Evolutionary conservation across 2,888 invertebrate species (phyloP).

Genomic region (Drosophila vallismaia): DNA sequence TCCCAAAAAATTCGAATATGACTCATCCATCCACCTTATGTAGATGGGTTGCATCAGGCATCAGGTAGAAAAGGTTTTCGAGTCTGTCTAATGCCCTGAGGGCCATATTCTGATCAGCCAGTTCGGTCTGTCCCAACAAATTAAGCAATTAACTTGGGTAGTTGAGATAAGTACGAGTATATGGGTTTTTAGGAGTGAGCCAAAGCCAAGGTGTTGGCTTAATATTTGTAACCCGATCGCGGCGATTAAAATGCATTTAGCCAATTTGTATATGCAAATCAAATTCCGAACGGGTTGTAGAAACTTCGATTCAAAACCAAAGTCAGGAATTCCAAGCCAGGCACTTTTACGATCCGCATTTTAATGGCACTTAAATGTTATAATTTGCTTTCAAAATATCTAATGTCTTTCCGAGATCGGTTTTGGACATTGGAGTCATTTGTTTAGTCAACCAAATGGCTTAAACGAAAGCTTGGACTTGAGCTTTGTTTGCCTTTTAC

Average conservation of each 20-base stretch:
- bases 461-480: slow-evolving; percentile 44
- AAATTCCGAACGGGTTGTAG: slow-evolving; percentile 36
- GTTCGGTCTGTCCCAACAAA: slow-evolving; percentile 57
- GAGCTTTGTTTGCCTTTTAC: slow-evolving; percentile 44
- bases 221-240: slow-evolving; percentile 44
- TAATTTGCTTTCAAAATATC: slow-evolving; percentile 75
- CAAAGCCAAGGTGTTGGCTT: slow-evolving; percentile 50
- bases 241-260: slow-evolving; percentile 58
- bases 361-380: slow-evolving; percentile 66
- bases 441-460: slow-evolving; percentile 40
- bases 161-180: slow-evolving; percentile 69
- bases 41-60: slow-evolving; percentile 18
- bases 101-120: slow-evolving; percentile 2
- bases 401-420: slow-evolving; percentile 43
- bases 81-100: slow-evolving; percentile 56
- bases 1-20: slow-evolving; percentile 45
- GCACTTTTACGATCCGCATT: slow-evolving; percentile 41
- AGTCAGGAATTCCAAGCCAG: slow-evolving; percentile 26
- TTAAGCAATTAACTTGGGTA: slow-evolving; percentile 77
- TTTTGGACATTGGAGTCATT: slow-evolving; percentile 32
- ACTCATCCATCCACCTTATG: slow-evolving; percentile 16
- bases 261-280: slow-evolving; percentile 63
- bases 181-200: neutral
- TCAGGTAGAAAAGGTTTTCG: slow-evolving; percentile 34
- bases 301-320: slow-evolving; percentile 35